Evolutionary conservation across 2,888 invertebrate species (phyloP), one percentile per base, ranked within the genome.

Genomic region (Heliconius ismenius): DNA sequence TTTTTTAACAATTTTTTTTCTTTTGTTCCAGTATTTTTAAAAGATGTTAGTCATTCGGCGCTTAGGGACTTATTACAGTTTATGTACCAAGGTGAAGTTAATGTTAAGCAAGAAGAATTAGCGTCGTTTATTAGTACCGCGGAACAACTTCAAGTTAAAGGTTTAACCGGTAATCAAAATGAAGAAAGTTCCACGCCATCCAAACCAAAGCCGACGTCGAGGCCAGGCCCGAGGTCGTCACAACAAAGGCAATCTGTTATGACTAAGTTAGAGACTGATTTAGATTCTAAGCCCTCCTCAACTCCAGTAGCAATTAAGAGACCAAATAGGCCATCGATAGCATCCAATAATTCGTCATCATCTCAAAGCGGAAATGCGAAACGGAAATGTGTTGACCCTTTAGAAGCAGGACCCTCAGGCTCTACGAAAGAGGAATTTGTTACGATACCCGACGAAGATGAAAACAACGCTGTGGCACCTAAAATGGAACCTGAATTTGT

Each of bases 21-120:
- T 80, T 82, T 90, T 90, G 89, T 93, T 94, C 77, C 90, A 95
- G 96, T 96, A 86, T 96, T 96, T 92, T 92, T 96, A 90, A 96
- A 96, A 91, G 96, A 96, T 90, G 96, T 96, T 83, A 95, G 96
- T 92, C 95, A 96, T 90, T 95, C 95, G 83, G 96, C 96, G 85
- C 92, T 96, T 86, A 95, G 95, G 91, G 96, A 96, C 91, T 94
- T 96, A 88, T 95, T 96, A 91, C 96, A 96, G 88, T 96, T 96
- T 91, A 96, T 96, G 96, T 96, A 96, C 86, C 96, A 96, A 90
- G 96, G 96, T 81, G 96, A 96, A 92, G 96, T 96, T 85, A 96
- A 96, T 94, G 96, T 96, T 85, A 95, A 96, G 90, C 96, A 96
- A 92, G 96, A 96, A 91, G 96, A 96, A 81, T 95, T 96, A 90